These are phyloP conservation scores for Entelurus aequoreus DNA, from an alignment of 2,113 vertebrate species.

Conservation along the genomic window DNA sequence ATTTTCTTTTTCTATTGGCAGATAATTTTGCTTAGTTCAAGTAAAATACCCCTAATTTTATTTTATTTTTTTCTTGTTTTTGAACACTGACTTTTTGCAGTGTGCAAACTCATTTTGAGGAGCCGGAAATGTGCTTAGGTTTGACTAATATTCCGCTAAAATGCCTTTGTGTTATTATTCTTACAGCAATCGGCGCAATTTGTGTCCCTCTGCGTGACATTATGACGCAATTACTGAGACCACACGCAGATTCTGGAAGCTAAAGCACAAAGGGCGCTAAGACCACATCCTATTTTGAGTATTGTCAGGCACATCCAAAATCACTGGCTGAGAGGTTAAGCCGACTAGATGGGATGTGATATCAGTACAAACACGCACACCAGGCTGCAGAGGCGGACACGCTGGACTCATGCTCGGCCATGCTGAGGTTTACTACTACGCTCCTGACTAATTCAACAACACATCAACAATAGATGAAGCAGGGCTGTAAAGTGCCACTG, in stretches of 20 bases:
- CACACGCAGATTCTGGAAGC: constrained; percentile 21
- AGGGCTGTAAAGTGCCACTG: constrained; percentile 25
- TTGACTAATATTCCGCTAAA: constrained; percentile 31
- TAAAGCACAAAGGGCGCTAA: constrained; percentile 36
- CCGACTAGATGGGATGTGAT: constrained; percentile 2
- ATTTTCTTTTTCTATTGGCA: too few species aligned
- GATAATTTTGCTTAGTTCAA: too few species aligned
- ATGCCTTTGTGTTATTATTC: constrained; percentile 14
- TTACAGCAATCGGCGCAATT: constrained; percentile 8
- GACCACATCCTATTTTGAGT: constrained; percentile 32
- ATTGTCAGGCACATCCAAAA: constrained; percentile 34
- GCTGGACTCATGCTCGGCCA: constrained; percentile 23
- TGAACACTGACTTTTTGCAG: too few species aligned
- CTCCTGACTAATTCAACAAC: constrained; percentile 43
- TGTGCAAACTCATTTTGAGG: constrained; percentile 15
- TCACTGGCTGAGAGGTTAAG: constrained; percentile 8
- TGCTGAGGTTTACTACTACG: constrained; percentile 13
- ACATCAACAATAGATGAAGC: constrained; percentile 48
- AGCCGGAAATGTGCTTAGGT: constrained; percentile 26
- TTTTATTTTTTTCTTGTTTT: too few species aligned
- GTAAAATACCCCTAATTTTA: too few species aligned
- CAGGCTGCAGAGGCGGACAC: constrained; percentile 11
- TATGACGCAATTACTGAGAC: constrained; percentile 40
- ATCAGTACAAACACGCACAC: neutral
- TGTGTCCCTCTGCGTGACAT: constrained; percentile 16